Evolutionary conservation across 1,140 invertebrate genomes (phyloP).

Genomic region (Drosophila nasuta): DNA sequence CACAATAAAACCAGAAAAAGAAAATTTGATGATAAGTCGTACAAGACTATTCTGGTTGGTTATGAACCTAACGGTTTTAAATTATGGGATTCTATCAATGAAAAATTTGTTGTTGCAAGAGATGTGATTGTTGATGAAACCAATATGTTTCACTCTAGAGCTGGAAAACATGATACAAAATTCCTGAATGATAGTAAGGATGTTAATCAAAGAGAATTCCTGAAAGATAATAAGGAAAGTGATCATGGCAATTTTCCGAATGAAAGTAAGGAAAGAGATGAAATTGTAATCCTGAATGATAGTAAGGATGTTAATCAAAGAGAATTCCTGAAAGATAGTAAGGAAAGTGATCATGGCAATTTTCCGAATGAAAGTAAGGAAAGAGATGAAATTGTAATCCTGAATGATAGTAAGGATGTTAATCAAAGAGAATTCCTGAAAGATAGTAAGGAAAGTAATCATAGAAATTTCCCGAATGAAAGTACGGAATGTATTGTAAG

Average conservation of each 20-base stretch:
- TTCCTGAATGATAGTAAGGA: slow-evolving; percentile 5
- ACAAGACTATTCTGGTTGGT: too few species aligned
- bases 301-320: neutral
- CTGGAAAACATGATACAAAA: neutral
- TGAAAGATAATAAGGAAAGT: neutral
- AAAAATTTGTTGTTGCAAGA: neutral
- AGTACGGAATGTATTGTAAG: neutral
- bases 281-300: neutral
- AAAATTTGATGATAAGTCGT: too few species aligned
- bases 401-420: too few species aligned
- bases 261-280: too few species aligned
- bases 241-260: too few species aligned
- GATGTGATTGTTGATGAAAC: too few species aligned
- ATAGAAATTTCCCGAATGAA: too few species aligned
- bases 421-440: neutral
- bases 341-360: too few species aligned
- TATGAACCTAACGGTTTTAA: slow-evolving; percentile 49
- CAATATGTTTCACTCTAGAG: neutral
- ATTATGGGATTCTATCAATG: slow-evolving; percentile 1
- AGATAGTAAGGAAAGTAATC: neutral
- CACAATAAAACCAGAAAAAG: too few species aligned
- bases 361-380: slow-evolving; percentile 2
- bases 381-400: too few species aligned
- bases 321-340: neutral
- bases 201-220: neutral